phyloP scores from a whole-genome alignment of 2,797 vertebrate species.

The Prionace glauca region DNA sequence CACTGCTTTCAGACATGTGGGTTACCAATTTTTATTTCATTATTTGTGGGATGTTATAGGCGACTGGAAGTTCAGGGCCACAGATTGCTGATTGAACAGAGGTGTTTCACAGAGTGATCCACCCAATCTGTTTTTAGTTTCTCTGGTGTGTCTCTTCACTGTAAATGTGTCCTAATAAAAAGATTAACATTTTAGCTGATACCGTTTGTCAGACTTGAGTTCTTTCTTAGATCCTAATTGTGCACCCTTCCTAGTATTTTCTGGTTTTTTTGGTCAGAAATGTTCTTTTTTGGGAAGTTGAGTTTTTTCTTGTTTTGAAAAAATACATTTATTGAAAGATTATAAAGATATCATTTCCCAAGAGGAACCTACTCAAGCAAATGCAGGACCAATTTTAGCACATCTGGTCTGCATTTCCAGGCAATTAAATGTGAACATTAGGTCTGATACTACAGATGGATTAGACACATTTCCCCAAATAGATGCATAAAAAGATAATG shows the following conservation, averaged over 20 bases:
- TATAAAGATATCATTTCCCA: background rate
- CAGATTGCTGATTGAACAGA: background rate
- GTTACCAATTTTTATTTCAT: background rate
- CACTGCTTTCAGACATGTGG: background rate
- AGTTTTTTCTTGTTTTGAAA: background rate
- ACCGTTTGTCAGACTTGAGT: background rate
- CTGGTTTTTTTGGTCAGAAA: background rate
- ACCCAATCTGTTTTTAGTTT: background rate
- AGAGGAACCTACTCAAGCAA: background rate
- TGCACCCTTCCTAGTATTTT: background rate
- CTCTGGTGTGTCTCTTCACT: background rate
- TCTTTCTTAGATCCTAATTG: background rate
- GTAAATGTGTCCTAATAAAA: background rate
- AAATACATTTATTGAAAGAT: background rate
- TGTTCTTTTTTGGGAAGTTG: background rate
- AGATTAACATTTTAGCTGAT: background rate
- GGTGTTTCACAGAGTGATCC: background rate
- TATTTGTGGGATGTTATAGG: background rate
- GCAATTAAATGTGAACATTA: background rate
- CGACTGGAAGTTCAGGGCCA: background rate
- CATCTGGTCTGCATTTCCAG: conserved; percentile 29
- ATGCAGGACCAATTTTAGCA: conserved; percentile 22
- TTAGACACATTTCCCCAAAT: background rate
- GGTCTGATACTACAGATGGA: background rate
- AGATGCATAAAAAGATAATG: background rate